Evolutionary conservation across 2,797 vertebrate genomes (phyloP).

Genomic region (Nyctibius grandis): DNA sequence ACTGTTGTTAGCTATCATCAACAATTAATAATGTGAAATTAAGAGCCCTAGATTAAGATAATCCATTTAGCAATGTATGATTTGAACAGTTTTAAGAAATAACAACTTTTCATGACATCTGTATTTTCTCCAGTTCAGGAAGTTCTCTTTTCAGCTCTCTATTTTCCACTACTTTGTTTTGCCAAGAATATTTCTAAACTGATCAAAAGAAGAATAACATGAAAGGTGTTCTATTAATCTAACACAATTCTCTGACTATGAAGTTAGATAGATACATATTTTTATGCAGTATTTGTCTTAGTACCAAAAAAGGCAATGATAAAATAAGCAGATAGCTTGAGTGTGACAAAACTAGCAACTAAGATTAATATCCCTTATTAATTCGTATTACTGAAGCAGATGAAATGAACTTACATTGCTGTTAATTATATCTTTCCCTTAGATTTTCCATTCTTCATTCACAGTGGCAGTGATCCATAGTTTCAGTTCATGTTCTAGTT

Average conservation of each 20-base stretch:
- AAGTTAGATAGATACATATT: neutral
- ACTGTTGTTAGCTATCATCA: neutral
- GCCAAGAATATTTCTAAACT: neutral
- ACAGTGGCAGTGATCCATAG: neutral
- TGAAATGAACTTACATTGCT: neutral
- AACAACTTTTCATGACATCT: neutral
- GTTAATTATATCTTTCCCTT: neutral
- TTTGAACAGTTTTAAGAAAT: neutral
- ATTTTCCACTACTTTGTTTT: neutral
- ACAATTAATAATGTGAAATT: neutral
- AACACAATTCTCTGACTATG: neutral
- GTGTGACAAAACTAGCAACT: neutral
- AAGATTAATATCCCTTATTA: neutral
- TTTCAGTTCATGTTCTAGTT: neutral
- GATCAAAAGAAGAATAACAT: neutral
- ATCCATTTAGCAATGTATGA: neutral
- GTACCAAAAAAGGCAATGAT: conserved; percentile 15
- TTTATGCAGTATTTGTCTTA: neutral
- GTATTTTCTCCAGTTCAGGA: neutral
- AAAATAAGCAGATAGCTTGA: neutral
- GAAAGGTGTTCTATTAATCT: neutral
- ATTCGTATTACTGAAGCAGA: neutral
- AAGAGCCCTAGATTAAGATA: neutral
- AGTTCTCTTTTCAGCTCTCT: neutral
- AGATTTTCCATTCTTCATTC: neutral